These are phyloP conservation scores for Lasioglossum oenotherae DNA, from an alignment of 2,888 invertebrate genomes.

Conservation along the genomic window DNA sequence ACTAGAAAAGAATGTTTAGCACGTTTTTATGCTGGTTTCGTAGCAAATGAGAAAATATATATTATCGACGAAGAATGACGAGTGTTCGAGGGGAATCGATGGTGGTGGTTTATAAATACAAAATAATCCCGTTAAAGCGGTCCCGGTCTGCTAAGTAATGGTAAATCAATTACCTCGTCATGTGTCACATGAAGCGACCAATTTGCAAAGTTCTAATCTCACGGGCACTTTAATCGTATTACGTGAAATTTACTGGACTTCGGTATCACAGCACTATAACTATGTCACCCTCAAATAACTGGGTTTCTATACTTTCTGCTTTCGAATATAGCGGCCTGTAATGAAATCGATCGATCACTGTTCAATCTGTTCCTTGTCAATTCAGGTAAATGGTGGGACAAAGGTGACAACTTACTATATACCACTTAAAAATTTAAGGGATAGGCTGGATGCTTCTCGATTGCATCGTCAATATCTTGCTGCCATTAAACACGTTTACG, in stretches of 20 bases:
- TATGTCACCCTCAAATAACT: conserved; percentile 42
- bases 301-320: conserved; percentile 19
- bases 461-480: not conserved
- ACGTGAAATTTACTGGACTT: conserved; percentile 46
- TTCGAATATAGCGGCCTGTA: conserved; percentile 26
- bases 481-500: not conserved
- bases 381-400: not conserved
- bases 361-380: not conserved
- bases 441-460: not conserved
- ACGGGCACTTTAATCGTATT: conserved; percentile 53
- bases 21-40: not conserved
- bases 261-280: conserved; percentile 38
- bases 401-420: not conserved
- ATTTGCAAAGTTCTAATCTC: conserved; percentile 55
- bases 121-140: conserved; percentile 21
- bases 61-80: not conserved
- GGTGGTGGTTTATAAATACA: conserved; percentile 23
- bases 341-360: conserved; percentile 41
- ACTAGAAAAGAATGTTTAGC: not conserved
- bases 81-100: not conserved
- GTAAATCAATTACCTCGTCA: conserved; percentile 36
- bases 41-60: not conserved
- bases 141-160: conserved; percentile 14
- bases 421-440: not conserved
- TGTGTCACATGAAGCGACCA: conserved; percentile 36